Base-by-base conservation (phyloP, 2,113 vertebrate species). In the Pavo muticus region DNA sequence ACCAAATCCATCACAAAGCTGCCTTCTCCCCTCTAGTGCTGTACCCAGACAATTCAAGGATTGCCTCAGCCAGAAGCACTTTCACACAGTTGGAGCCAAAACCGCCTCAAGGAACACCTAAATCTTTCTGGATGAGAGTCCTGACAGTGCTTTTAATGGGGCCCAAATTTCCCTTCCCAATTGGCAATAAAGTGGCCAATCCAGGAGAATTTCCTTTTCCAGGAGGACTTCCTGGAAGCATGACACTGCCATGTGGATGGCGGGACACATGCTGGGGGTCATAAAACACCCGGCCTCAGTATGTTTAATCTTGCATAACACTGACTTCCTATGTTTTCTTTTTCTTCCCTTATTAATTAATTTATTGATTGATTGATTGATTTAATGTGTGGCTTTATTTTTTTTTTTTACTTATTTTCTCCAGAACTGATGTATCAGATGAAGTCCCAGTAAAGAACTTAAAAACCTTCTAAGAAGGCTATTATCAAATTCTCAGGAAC, bases 51-150 rank as follows among this genome's bases (percentile, higher is more conserved):
- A 78, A 61, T 39, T 75, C 39, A 52, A 45, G 37, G 54, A 79
- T 10, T 92, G 73, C 89, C 91, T 91, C 77, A 91, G 91, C 48
- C 81, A 93, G 67, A 82, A 89, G 77, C 67, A 40, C 59, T 95
- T 96, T 95, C 86, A 87, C 90, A 94, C 61, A 93, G 47, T 78
- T 87, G 72, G 73, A 92, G 84, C 74, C 91, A 95, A 84, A 94
- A 81, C 1, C 81, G 48, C 86, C 67, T 27, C 37, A 44, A 87
- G 91, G 59, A 93, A 96, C 65, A 82, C 56, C 44, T 91, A 94
- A 84, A 87, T 75, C 52, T 61, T 37, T 48, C 4, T 61, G 37
- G 61, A 65, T 61, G 20, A 61, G 54, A 65, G 67, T 75, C 84
- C 47, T 81, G 83, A 77, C 0, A 1, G 37, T 87, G 80, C 47